Evolutionary conservation across 2,113 vertebrate genomes (phyloP), one percentile per base, ranked within the genome.

Genomic region (Collichthys lucidus): DNA sequence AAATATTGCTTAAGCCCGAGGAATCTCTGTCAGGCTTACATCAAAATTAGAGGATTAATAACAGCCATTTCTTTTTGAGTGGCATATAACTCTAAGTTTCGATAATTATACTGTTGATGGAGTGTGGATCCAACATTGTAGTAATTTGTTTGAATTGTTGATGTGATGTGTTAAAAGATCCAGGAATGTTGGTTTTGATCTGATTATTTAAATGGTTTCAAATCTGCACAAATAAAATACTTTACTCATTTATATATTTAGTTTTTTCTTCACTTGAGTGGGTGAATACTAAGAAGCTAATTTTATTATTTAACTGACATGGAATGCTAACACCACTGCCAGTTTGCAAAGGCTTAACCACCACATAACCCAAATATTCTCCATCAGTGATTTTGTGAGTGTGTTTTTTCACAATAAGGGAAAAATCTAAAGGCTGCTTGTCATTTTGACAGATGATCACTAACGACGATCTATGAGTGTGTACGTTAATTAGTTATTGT

Each of bases 41-140:
- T 76, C 26, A 66, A 88, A 85, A 89, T 88, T 80, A 81, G 71
- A 79, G 65, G 87, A 89, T 90, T 90, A 85, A 82, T 81, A 79
- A 61, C 31, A 62, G 52, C 55, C 42, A 2, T 71, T 79, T 74
- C 68, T 26, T 74, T 42, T 49, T 56, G n/a, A 80, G 56, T 29
- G 60, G 68, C 65, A 78, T 57, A 42, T 24, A 74, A 63, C 71
- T 83, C 9, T 1, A 56, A 74, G 15, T 80, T 49, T 40, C 35
- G 47, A 61, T 70, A 26, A 64, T 65, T 65, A 78, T 55, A 62
- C 50, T 70, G 42, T 69, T 67, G 44, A 60, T 26, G 50, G 31
- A 60, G 46, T 75, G 49, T 22, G 16, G 4, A 49, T 66, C 29
- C 22, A 31, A n/a, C 44, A 31, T 11, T 61, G 40, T 11, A 42